Base-by-base conservation (phyloP, 2,888 invertebrate genomes). In the Mimas tiliae region DNA sequence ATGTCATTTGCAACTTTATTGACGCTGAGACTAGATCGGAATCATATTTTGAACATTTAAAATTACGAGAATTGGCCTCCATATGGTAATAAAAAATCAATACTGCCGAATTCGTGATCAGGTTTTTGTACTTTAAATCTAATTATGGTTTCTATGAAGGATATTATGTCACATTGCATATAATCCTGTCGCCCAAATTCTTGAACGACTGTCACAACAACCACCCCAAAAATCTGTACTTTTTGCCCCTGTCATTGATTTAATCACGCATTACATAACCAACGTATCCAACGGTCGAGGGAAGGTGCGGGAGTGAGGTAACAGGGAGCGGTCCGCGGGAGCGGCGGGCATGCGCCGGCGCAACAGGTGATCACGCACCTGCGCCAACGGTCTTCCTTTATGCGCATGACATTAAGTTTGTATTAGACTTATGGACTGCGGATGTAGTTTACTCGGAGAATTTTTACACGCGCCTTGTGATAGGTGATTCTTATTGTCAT, bases 321-420 rank as follows among this genome's bases (percentile, higher is more conserved):
- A 45, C 33, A 34, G 73, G 69, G 66, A 65, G 62, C 65, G 14
- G 50, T 62, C 21, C 52, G 67, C 68, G 62, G 69, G 42, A 65
- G 50, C 42, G 67, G 63, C 67, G 12, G 69, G 71, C 72, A 72
- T 77, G 80, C 76, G 77, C 78, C 70, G 69, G 74, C 74, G 81
- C 81, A 89, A 92, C 93, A 93, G 93, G 93, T 93, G 93, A 87
- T 83, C 73, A 65, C 74, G 82, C 93, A 93, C 93, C 93, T 93
- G 92, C 85, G 70, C 82, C 89, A 91, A 90, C 90, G 84, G 88
- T 82, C 84, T 88, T 87, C 88, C 87, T 88, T 88, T 71, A 68
- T 85, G 82, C 79, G 81, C 76, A 84, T 88, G 85, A 87, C 88
- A 88, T 89, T 89, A 89, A 87, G 84, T 82, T 82, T 86, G 85